Evolutionary conservation across 2,113 vertebrate species (phyloP), one percentile per base, ranked within the genome.

Genomic region (Brachirus orientalis): DNA sequence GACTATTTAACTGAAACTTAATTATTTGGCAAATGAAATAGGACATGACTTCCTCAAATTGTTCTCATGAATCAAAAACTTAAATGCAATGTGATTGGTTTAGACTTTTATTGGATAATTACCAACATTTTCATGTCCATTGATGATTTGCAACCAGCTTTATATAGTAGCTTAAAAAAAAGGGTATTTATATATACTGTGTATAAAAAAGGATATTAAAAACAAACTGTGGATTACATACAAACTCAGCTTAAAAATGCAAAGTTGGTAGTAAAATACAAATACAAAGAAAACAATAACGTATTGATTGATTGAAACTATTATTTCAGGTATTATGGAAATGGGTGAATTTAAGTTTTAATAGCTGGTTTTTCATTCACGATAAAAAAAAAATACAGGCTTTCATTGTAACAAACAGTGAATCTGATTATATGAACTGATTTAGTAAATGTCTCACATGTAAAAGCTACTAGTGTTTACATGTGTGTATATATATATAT

Each of bases 41-140:
- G 3, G 28, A 28, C 28, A 28, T 6, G 2, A 28, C 28, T 28
- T 6, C 28, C 28, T 28, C n/a, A n/a, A n/a, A n/a, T n/a, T n/a
- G n/a, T n/a, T n/a, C n/a, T n/a, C n/a, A n/a, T n/a, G n/a, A 6
- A 28, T 28, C 28, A 3, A 47, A 20, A 59, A 33, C 6, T 53
- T 6, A 44, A n/a, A 79, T 0, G n/a, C 8, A 47, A 19, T 3
- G 8, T 3, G 3, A 64, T 14, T 6, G 55, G 1, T 65, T 41
- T 7, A 14, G 44, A 18, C 33, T 65, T 86, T 84, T 84, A 86
- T 77, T 84, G 36, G 17, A 11, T 61, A 54, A 53, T 71, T 18
- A 16, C 12, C 45, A 38, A 19, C 2, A 48, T 62, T 37, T 51
- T 44, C 47, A 47, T 73, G 58, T 40, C 46, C 17, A n/a, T 0